Evolutionary conservation across 2,797 vertebrate species (phyloP), one percentile per base, ranked within the genome.

Genomic region (Sebastes kiyomatsui): DNA sequence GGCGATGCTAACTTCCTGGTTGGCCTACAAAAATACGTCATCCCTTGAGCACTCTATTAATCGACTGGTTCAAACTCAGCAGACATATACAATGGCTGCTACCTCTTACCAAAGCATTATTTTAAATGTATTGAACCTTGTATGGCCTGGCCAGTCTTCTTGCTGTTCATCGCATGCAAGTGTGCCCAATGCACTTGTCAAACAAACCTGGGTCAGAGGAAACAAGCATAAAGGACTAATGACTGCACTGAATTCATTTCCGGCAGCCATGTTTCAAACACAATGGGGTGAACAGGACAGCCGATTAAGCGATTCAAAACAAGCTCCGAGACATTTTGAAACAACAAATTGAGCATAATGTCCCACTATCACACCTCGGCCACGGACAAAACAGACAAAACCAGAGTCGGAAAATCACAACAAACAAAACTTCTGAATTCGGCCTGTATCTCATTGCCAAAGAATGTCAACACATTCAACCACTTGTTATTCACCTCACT

Each of bases 381-480:
- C 69, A 23, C 35, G 69, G 70, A 89, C 83, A 87, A 87, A 86
- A 79, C 80, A 82, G 38, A 75, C 20, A 58, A 60, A 42, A 28
- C 27, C 52, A 66, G 35, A 75, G 7, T 2, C 14, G 66, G 65
- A 71, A 85, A 84, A 81, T 42, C 61, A 87, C 75, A 79, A 87
- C 54, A 55, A 90, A 91, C 77, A 89, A 73, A 74, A 56, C 54
- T 13, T 60, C 13, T 59, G 54, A 49, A 82, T 68, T 84, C 60
- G 23, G 68, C 66, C 82, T 83, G 68, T 68, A 74, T 71, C 79
- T 93, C 84, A 81, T 11, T 35, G 67, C 65, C 16, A 65, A 90
- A 84, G 92, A 94, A 94, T 92, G 92, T 93, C 89, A 93, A 94
- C 88, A 94, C 75, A 75, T 83, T 80, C 32, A 74, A 12, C 68